Base-by-base conservation (phyloP, 2,113 vertebrate species). In the Brienomyrus longianalis region DNA sequence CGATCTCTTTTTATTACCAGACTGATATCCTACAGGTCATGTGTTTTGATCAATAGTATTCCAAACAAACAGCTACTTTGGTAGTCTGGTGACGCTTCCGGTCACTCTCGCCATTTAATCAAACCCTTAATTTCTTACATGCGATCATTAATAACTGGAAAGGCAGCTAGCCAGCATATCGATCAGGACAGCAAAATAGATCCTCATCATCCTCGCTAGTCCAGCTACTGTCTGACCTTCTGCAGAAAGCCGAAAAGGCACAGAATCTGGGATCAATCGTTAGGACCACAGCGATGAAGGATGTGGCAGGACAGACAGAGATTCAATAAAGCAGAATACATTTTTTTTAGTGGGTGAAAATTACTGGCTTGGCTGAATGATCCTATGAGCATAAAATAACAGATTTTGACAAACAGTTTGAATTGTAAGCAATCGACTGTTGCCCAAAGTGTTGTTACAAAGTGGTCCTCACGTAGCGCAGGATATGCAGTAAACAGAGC, bases 91-190 rank as follows among this genome's bases (percentile, higher is more conserved):
- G 23, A 87, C 6, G 27, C 51, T 48, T 84, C 39, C 17, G 51
- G 23, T 56, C 27, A 43, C 48, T 87, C 85, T 54, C 48, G 3
- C 27, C 48, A 35, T 87, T 52, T 54, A 35, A 87, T 87, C 85
- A 87, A 87, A 54, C 50, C 51, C 13, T 54, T 87, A 87, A 54
- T 87, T 87, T 87, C 85, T 56, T 54, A 35, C 48, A 19, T 35
- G 48, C n/a, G 39, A 52, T 43, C 88, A 83, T 89, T 83, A 89
- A 89, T 83, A 89, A 83, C 35, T 23, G 88, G 17, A 48, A 83
- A 83, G 88, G 39, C 88, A 83, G 74, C 27, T 83, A 74, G 52
- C 88, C 50, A 56, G 35, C 3, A 35, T 89, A 89, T 83, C 39
- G 74, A 83, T 83, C 48, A 74, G 80, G 88, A 66, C 88, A 23